Percentiles rank a stretch among this genome's conserved stretches.
Conservation (phyloP, 1,140 invertebrate genomes). For the Hyposmocoma kahamanoa region DNA sequence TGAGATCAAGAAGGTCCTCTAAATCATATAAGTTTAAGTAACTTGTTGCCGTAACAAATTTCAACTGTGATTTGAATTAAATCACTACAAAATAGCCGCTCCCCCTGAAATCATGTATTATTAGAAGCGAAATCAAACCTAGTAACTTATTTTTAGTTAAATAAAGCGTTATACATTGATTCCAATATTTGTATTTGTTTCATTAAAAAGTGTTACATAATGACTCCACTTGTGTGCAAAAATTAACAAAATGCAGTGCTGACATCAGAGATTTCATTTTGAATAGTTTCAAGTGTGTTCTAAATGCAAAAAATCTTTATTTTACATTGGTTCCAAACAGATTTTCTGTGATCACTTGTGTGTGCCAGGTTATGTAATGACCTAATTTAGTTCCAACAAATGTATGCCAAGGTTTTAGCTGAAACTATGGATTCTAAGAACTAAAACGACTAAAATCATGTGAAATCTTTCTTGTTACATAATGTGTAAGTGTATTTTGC, state of each 20-base stretch:
- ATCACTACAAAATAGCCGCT: slow-evolving; percentile 49
- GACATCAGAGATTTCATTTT: not conserved
- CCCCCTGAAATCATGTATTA: slow-evolving; percentile 69
- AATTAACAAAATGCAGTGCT: not conserved
- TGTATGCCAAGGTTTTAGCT: slow-evolving; percentile 17
- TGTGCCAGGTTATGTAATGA: slow-evolving; percentile 20
- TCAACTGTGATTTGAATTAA: slow-evolving; percentile 54
- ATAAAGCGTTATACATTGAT: slow-evolving; percentile 69
- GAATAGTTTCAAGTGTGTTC: not conserved
- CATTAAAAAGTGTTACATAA: slow-evolving; percentile 59
- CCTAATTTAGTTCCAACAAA: slow-evolving; percentile 6
- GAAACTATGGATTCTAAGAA: not conserved
- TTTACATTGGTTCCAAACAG: not conserved
- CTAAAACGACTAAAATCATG: not conserved
- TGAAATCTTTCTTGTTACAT: slow-evolving; percentile 2
- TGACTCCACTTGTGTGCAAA: slow-evolving; percentile 15
- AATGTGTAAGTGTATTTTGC: not conserved
- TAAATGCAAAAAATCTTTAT: not conserved
- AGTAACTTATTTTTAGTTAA: slow-evolving; percentile 73
- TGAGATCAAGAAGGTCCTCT: slow-evolving; percentile 79
- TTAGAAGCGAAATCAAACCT: slow-evolving; percentile 58
- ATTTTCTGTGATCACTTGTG: slow-evolving; percentile 20
- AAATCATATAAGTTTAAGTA: slow-evolving; percentile 71
- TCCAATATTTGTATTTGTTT: slow-evolving; percentile 59
- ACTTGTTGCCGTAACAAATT: slow-evolving; percentile 47